Evolutionary conservation across 2,888 invertebrate species (phyloP).

Genomic region (Chalcis sispes): DNA sequence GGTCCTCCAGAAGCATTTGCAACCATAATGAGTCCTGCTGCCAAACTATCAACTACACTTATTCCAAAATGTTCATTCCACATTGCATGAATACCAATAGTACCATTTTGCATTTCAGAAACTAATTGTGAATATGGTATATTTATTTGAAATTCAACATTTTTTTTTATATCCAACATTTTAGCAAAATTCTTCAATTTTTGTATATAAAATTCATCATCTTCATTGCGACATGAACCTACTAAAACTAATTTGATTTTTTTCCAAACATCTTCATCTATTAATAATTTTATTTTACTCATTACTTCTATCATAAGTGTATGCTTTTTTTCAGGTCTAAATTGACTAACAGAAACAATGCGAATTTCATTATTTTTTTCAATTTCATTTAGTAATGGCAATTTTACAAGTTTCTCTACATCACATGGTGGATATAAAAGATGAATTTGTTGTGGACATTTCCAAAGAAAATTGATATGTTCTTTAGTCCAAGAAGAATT

Average conservation of each 20-base stretch:
- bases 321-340: conserved; percentile 98
- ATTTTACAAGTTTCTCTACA: conserved; percentile 81
- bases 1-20: conserved; percentile 98
- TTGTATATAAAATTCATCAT: conserved; percentile 88
- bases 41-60: conserved; percentile 97
- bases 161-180: conserved; percentile 88
- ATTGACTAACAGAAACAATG: conserved; percentile 96
- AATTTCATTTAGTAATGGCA: conserved; percentile 77
- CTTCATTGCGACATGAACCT: conserved; percentile 93
- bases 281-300: conserved; percentile 87
- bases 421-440: conserved; percentile 97
- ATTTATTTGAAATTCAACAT: conserved; percentile 93
- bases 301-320: conserved; percentile 91
- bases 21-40: conserved; percentile 94
- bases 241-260: conserved; percentile 87
- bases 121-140: conserved; percentile 88
- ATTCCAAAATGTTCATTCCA: conserved; percentile 99
- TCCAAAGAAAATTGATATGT: conserved; percentile 91
- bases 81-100: conserved; percentile 97
- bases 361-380: conserved; percentile 78
- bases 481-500: conserved; percentile 98
- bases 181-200: conserved; percentile 89
- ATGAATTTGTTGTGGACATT: conserved; percentile 81
- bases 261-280: conserved; percentile 82
- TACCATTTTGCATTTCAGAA: conserved; percentile 83